Percentiles rank a stretch among this genome's conserved stretches.
Evolutionary conservation across 2,888 invertebrate species (phyloP).

Genomic region (Acleris literana): DNA sequence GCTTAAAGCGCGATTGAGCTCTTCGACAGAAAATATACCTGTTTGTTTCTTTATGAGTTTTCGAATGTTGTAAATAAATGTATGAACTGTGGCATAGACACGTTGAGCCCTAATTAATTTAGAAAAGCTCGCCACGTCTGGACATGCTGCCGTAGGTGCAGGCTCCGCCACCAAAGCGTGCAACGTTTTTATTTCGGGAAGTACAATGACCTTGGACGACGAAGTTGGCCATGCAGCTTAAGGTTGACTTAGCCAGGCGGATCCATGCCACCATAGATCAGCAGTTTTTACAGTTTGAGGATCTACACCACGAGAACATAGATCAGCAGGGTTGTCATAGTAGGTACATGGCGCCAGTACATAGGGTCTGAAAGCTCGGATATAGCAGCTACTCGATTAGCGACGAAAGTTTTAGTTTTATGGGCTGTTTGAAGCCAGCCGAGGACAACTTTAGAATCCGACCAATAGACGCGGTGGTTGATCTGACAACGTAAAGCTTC

Average conservation of each 20-base stretch:
- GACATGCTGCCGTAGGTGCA: background rate
- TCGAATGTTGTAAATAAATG: constrained; percentile 22
- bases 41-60: background rate
- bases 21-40: constrained; percentile 16
- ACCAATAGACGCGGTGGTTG: background rate
- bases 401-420: constrained; percentile 12
- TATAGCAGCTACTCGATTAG: constrained; percentile 26
- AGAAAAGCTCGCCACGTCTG: constrained; percentile 13
- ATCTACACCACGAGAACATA: constrained; percentile 37
- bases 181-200: background rate
- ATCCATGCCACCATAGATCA: constrained; percentile 38
- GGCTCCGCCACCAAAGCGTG: constrained; percentile 3
- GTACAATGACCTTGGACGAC: constrained; percentile 9
- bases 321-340: constrained; percentile 38
- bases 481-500: constrained; percentile 21
- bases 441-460: background rate
- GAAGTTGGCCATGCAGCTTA: background rate
- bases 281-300: constrained; percentile 10
- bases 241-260: constrained; percentile 15
- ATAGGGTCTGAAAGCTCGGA: background rate
- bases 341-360: constrained; percentile 35
- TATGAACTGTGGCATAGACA: background rate
- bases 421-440: background rate
- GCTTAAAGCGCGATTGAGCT: constrained; percentile 3
- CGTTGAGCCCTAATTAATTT: constrained; percentile 25